These are phyloP conservation scores for Apostichopus japonicus DNA, from an alignment of 35 echinoderm and acorn worm genomes.

Conservation along the genomic window DNA sequence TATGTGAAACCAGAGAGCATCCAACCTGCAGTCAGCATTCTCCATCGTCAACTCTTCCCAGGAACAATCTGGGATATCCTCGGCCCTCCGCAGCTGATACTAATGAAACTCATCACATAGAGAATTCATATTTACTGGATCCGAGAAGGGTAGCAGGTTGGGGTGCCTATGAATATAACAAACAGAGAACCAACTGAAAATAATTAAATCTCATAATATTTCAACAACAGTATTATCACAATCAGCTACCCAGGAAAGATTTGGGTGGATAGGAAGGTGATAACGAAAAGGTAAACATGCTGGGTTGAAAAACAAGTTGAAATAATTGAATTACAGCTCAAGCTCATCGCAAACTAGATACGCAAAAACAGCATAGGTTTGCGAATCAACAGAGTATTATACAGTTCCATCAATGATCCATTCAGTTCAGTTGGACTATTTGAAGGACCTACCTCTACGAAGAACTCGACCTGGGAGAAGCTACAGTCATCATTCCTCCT, in stretches of 20 bases:
- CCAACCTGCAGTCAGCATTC: conserved; percentile 12
- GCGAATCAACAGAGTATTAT: conserved; percentile 9
- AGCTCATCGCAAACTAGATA: neutral
- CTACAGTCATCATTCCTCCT: conserved; percentile 35
- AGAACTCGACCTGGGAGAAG: conserved; percentile 42
- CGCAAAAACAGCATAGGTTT: conserved; percentile 16
- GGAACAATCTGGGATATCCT: conserved; percentile 8
- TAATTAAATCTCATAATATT: conserved; percentile 6
- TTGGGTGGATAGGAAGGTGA: no score
- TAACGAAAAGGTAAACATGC: neutral
- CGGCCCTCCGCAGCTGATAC: conserved; percentile 10
- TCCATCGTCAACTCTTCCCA: conserved; percentile 4
- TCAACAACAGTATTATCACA: neutral
- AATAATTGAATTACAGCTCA: neutral
- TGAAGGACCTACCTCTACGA: conserved; percentile 25
- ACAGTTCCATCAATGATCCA: neutral
- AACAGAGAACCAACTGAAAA: conserved; percentile 1
- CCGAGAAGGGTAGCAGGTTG: conserved; percentile 16
- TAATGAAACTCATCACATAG: conserved; percentile 6
- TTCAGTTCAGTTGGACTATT: conserved; percentile 19
- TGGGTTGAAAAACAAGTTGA: conserved; percentile 21
- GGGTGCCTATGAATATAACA: conserved; percentile 22
- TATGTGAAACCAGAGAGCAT: conserved; percentile 17
- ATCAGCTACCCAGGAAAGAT: no score
- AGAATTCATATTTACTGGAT: conserved; percentile 15